phyloP scores from a whole-genome alignment of 2,113 vertebrate species.

The Hydrolagus affinis region DNA sequence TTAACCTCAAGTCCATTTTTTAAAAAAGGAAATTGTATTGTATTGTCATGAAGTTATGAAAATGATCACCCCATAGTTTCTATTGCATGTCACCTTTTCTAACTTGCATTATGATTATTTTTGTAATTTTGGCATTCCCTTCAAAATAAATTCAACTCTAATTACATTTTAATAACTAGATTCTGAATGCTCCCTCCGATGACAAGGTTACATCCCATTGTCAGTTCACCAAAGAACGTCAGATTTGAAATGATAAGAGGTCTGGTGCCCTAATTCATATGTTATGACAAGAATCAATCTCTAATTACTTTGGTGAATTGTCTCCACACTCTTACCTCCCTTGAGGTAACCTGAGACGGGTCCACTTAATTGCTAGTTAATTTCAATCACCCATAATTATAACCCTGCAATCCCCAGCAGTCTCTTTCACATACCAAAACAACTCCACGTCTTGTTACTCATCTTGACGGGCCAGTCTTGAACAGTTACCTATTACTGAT shows the following conservation, averaged over 20 bases:
- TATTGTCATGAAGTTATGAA: neutral
- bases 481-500: constrained; percentile 11
- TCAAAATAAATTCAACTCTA: neutral
- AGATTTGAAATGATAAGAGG: neutral
- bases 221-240: neutral
- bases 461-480: neutral
- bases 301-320: neutral
- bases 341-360: neutral
- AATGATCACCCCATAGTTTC: no score
- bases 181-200: neutral
- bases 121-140: neutral
- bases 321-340: neutral
- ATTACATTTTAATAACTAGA: neutral
- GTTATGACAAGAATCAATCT: neutral
- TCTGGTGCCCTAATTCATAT: neutral
- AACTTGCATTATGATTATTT: neutral
- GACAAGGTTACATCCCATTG: neutral
- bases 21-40: neutral
- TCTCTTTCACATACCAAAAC: constrained; percentile 6
- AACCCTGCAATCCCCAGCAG: neutral
- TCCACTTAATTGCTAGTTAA: neutral
- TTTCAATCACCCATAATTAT: constrained; percentile 6
- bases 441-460: neutral
- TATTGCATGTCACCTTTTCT: neutral
- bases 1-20: neutral